Evolutionary conservation across 2,113 vertebrate species (phyloP).

Genomic region (Nasalis larvatus): DNA sequence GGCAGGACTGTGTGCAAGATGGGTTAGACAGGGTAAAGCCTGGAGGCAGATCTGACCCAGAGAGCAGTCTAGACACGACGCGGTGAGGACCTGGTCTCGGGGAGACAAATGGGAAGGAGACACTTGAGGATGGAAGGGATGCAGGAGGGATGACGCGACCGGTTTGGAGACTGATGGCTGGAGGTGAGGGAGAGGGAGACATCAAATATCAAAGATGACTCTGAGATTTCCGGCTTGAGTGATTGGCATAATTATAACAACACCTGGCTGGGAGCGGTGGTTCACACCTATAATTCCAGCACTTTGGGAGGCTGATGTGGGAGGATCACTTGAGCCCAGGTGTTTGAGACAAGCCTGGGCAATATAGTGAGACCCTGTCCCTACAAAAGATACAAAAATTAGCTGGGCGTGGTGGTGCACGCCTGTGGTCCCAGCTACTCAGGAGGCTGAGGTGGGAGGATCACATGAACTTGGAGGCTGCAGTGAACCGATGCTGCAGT

Average conservation of each 20-base stretch:
- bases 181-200: not conserved
- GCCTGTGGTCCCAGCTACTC: too few species aligned
- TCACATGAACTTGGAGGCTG: too few species aligned
- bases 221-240: not conserved
- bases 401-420: too few species aligned
- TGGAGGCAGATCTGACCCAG: not conserved
- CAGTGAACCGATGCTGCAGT: too few species aligned
- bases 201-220: not conserved
- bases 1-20: not conserved
- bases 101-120: not conserved
- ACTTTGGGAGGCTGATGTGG: too few species aligned
- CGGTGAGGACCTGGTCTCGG: not conserved
- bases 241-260: not conserved
- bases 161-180: accelerated
- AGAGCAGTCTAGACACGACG: not conserved
- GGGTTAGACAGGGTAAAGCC: not conserved
- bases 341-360: too few species aligned
- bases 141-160: not conserved
- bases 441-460: too few species aligned
- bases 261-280: too few species aligned
- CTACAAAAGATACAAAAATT: too few species aligned
- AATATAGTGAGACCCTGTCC: too few species aligned
- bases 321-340: too few species aligned
- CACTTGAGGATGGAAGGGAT: accelerated
- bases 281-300: too few species aligned